These are phyloP conservation scores for Eretmochelys imbricata DNA, from an alignment of 2,113 vertebrate species.

Conservation along the genomic window DNA sequence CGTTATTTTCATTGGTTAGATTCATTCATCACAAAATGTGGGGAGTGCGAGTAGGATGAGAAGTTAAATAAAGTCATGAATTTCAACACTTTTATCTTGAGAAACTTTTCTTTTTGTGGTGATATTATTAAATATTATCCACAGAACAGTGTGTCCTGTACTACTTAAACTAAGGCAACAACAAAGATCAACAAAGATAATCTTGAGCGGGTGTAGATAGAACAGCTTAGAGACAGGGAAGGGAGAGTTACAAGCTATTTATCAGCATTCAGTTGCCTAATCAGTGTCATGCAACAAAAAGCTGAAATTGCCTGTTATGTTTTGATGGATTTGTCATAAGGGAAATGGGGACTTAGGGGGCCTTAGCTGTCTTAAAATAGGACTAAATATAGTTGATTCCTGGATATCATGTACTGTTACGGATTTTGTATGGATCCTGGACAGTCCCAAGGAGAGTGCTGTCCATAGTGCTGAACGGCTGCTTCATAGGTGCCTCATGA, in stretches of 20 bases:
- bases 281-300: not conserved
- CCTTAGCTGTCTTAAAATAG: not conserved
- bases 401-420: not conserved
- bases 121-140: not conserved
- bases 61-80: not conserved
- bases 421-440: not conserved
- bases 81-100: not conserved
- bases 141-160: not conserved
- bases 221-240: not conserved
- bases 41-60: not conserved
- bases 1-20: not conserved
- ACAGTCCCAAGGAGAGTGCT: not conserved
- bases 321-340: not conserved
- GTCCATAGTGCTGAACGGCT: not conserved
- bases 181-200: not conserved
- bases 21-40: not conserved
- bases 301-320: not conserved
- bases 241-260: not conserved
- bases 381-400: not conserved
- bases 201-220: not conserved
- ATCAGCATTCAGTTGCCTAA: not conserved
- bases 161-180: not conserved
- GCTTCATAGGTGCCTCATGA: not conserved
- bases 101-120: not conserved
- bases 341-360: not conserved